A percentile compares a stretch with the other conserved stretches of the same genome.
Evolutionary conservation across 2,888 invertebrate genomes (phyloP).

Genomic region (Rhagonycha fulva): DNA sequence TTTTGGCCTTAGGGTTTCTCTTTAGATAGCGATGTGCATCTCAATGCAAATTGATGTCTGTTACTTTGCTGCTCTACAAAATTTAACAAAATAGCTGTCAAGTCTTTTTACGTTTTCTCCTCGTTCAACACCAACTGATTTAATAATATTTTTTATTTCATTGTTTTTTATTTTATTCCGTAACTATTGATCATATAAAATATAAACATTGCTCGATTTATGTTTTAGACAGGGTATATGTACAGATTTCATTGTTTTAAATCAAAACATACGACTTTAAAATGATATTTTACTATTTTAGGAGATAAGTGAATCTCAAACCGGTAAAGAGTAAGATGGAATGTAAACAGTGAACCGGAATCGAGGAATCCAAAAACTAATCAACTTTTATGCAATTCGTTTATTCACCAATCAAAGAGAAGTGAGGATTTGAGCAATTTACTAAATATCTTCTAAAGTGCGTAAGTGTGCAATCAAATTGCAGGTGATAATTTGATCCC

Average conservation of each 20-base stretch:
- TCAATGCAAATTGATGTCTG: neutral
- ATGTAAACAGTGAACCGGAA: too few relatives aligned
- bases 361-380: too few relatives aligned
- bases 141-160: neutral
- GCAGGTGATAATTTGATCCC: too few relatives aligned
- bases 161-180: neutral
- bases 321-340: too few relatives aligned
- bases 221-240: neutral
- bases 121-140: neutral
- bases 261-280: neutral
- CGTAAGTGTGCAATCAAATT: too few relatives aligned
- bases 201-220: neutral
- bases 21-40: neutral
- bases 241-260: neutral
- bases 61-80: neutral
- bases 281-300: neutral
- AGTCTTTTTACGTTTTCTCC: neutral
- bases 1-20: neutral
- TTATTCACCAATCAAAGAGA: too few relatives aligned
- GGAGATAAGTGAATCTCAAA: too few relatives aligned
- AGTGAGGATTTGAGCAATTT: too few relatives aligned
- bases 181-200: neutral
- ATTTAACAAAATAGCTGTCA: neutral
- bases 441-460: too few relatives aligned
- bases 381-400: too few relatives aligned